Evolutionary conservation across 2,113 vertebrate genomes (phyloP).

Genomic region (Paedocypris sp.): DNA sequence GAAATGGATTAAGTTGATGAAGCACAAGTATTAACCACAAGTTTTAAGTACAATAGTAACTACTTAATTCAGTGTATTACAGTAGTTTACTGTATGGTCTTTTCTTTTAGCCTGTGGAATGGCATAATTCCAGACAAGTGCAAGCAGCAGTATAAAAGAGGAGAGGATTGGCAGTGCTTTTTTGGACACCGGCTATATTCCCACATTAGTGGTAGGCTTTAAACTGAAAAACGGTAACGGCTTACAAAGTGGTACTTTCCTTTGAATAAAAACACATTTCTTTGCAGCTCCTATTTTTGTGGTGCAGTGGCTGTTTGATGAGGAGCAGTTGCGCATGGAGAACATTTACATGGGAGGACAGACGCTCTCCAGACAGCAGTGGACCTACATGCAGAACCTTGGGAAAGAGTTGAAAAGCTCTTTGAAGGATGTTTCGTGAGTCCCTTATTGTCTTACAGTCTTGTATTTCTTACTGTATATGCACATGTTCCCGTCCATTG

Average conservation of each 20-base stretch:
- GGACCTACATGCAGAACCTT: constrained; percentile 70
- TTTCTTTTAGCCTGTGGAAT: constrained; percentile 63
- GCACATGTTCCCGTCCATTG: neutral
- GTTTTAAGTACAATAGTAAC: no score
- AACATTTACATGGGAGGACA: constrained; percentile 68
- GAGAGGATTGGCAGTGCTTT: constrained; percentile 74
- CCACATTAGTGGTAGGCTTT: constrained; percentile 66
- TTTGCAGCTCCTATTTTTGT: constrained; percentile 66
- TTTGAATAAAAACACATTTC: neutral
- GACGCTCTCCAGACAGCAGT: constrained; percentile 61
- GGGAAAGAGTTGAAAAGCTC: constrained; percentile 67
- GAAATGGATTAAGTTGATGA: no score
- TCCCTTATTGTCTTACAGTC: neutral
- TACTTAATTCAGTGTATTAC: neutral
- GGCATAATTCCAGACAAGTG: constrained; percentile 67
- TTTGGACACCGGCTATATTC: constrained; percentile 67
- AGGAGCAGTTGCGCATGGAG: constrained; percentile 69
- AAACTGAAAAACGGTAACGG: no score
- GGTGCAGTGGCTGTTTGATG: constrained; percentile 74
- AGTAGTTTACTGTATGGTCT: neutral
- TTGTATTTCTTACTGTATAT: neutral
- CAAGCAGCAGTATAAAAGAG: constrained; percentile 60
- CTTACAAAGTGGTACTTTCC: neutral
- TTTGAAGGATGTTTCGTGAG: constrained; percentile 66
- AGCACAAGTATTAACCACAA: no score